Base-by-base conservation (phyloP, 1,140 invertebrate genomes). In the Ceratina australensis region DNA sequence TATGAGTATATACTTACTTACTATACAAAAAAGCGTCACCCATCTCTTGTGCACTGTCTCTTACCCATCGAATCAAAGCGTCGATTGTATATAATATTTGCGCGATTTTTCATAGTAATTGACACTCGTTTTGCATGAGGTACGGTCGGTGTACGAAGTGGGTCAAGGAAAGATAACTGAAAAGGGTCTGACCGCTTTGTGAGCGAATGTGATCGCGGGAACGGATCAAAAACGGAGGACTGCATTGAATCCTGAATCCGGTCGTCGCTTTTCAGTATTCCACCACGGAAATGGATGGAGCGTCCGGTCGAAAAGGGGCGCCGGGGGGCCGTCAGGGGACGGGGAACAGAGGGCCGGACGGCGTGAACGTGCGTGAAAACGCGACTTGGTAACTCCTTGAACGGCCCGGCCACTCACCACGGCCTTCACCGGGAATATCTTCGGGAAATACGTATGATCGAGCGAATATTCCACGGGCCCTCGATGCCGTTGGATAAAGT, bases 381-480 rank as follows among this genome's bases (percentile, higher is more conserved):
- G 18, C 18, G 63, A 26, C 33, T 49, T 49, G 3, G 22, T 57
- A 24, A 12, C n/a, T 24, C 26, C 64, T 15, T 20, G 33, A 54
- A 65, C 13, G 20, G n/a, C n/a, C n/a, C n/a, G n/a, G n/a, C n/a
- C n/a, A n/a, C n/a, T n/a, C n/a, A n/a, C n/a, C n/a, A n/a, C 28
- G 24, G n/a, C 10, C 10, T 3, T 49, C 18, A 47, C 13, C 50
- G 47, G 52, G 22, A 74, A 66, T 74, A 50, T 2, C 49, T 50
- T 18, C 26, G 13, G 18, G 22, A 74, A 74, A 66, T 33, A 33
- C 28, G 28, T 74, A 56, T 66, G 72, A 42, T 2, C 54, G 2
- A 50, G 33, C 16, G 50, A 75, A 75, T 77, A 77, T 69, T 71
- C 26, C 26, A 22, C 15, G 61, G 28, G 28, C 28, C 20, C 24